These are phyloP conservation scores for Drosophila saltans DNA, from an alignment of 1,140 invertebrate species.

Conservation along the genomic window DNA sequence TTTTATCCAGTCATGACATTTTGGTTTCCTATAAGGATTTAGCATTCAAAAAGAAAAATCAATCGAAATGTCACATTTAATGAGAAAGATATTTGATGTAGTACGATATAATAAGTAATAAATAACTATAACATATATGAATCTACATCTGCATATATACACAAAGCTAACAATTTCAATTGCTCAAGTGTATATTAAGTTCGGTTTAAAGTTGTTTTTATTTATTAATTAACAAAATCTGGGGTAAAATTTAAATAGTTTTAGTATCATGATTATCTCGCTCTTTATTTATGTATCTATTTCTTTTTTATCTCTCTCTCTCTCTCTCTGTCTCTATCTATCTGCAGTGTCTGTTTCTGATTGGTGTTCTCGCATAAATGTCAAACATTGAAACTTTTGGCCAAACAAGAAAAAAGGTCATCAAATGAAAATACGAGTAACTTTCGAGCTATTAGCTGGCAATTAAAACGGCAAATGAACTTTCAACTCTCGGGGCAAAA, in stretches of 20 bases:
- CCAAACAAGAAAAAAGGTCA: constrained; percentile 33
- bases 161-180: too few species aligned
- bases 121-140: too few species aligned
- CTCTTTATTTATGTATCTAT: neutral
- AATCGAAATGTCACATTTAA: too few species aligned
- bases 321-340: constrained; percentile 29
- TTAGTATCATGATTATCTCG: constrained; percentile 11
- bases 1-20: too few species aligned
- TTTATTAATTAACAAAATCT: too few species aligned
- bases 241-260: constrained; percentile 1
- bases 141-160: too few species aligned
- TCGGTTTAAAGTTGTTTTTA: too few species aligned
- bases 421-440: constrained; percentile 63
- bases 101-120: too few species aligned
- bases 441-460: constrained; percentile 74
- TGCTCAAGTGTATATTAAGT: too few species aligned
- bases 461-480: constrained; percentile 80
- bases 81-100: too few species aligned
- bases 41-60: too few species aligned
- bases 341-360: neutral
- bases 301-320: constrained; percentile 18
- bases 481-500: constrained; percentile 55
- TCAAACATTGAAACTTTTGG: constrained; percentile 43
- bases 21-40: too few species aligned
- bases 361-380: constrained; percentile 9